Conservation (phyloP, 2,888 invertebrate genomes). For the Pomacea canaliculata region DNA sequence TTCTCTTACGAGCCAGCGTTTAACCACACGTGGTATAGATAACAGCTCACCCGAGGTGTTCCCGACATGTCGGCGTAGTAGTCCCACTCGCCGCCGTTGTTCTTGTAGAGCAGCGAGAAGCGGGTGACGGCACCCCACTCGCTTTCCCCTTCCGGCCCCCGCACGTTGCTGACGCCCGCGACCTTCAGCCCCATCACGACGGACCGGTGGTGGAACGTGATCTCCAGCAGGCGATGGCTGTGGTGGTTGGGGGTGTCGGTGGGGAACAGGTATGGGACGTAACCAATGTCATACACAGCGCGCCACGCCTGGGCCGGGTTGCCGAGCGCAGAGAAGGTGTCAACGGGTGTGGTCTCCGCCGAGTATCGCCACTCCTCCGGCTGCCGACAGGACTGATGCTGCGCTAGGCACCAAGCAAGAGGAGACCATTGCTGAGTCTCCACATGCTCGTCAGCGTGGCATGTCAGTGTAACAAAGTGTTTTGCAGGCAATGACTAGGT, state of each 20-base stretch:
- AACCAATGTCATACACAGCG: conserved; percentile 26
- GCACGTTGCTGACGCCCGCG: conserved; percentile 2
- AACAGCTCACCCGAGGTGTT: conserved; percentile 22
- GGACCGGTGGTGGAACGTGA: conserved; percentile 12
- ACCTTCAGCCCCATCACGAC: conserved; percentile 21
- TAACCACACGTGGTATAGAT: too few species aligned
- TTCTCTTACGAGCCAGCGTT: too few species aligned
- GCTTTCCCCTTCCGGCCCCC: conserved; percentile 7
- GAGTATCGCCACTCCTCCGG: conserved; percentile 28
- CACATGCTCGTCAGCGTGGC: too few species aligned
- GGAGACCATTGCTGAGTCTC: background rate
- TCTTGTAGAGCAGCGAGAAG: conserved; percentile 30
- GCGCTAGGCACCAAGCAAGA: background rate
- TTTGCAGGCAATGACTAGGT: too few species aligned
- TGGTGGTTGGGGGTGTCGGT: background rate
- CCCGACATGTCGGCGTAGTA: conserved; percentile 29
- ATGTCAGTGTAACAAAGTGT: too few species aligned
- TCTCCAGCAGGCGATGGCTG: conserved; percentile 11
- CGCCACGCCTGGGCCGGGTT: conserved; percentile 34
- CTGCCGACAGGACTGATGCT: background rate
- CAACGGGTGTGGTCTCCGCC: conserved; percentile 19
- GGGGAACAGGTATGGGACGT: conserved; percentile 21
- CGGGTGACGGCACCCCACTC: conserved; percentile 31
- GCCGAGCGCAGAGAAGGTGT: conserved; percentile 27
- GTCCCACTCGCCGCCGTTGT: conserved; percentile 28